Conservation (phyloP, 2,113 vertebrate species). For the Phainopepla nitens region DNA sequence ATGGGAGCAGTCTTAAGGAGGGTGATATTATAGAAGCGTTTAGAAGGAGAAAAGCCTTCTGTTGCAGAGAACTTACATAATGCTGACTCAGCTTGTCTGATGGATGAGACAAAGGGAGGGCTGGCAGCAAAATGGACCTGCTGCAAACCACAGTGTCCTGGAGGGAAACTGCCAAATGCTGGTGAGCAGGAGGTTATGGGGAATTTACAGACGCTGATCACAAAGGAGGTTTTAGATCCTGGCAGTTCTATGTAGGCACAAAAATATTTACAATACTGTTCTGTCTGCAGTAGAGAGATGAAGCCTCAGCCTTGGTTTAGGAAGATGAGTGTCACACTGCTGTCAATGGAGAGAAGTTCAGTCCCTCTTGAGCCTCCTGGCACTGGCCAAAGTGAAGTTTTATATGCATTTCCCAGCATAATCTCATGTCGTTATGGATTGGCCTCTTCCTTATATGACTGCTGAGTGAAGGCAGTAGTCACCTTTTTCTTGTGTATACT, state of each 20-base stretch:
- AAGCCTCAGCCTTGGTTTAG: not conserved
- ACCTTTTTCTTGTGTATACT: not conserved
- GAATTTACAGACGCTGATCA: not conserved
- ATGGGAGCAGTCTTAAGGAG: not conserved
- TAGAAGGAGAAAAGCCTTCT: not conserved
- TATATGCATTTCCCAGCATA: rapidly evolving
- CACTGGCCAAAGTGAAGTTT: not conserved
- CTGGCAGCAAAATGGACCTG: not conserved
- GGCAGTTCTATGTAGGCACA: not conserved
- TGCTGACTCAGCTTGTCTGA: not conserved
- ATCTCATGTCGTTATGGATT: not conserved
- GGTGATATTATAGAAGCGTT: not conserved
- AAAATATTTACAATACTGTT: not conserved
- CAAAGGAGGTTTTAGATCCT: not conserved
- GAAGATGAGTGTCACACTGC: not conserved
- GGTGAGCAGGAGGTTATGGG: not conserved
- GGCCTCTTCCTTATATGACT: not conserved
- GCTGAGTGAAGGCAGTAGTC: not conserved
- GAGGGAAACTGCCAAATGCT: not conserved
- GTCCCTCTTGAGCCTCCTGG: not conserved
- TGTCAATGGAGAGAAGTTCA: not conserved
- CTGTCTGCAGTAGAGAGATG: rapidly evolving
- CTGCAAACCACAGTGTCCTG: not conserved
- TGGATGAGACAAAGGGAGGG: not conserved
- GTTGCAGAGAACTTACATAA: not conserved